phyloP scores from a whole-genome alignment of 2,113 vertebrate species.

The Psettodes erumei region DNA sequence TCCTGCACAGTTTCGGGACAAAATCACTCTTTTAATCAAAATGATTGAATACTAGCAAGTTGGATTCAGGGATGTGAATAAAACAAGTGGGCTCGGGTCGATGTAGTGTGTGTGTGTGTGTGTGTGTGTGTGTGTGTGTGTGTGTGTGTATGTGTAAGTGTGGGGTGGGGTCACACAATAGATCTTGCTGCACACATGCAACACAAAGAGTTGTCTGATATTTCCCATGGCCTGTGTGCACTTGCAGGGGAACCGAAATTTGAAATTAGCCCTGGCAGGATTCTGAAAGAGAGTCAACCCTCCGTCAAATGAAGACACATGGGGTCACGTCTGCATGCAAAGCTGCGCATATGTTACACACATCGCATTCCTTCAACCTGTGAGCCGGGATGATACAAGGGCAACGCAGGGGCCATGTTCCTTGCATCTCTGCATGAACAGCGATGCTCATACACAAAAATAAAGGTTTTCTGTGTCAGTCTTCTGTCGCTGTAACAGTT shows the following conservation, averaged over 20 bases:
- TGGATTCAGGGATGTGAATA: slow-evolving; percentile 90
- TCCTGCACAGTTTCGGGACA: slow-evolving; percentile 92
- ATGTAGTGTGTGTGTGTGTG: slow-evolving; percentile 15
- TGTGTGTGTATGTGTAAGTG: slow-evolving; percentile 11
- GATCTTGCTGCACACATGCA: slow-evolving; percentile 34
- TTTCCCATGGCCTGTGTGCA: slow-evolving; percentile 19
- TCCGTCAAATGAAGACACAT: slow-evolving; percentile 92
- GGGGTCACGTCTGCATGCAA: slow-evolving; percentile 87
- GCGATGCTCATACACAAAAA: slow-evolving; percentile 61
- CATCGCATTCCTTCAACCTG: slow-evolving; percentile 88
- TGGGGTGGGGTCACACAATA: slow-evolving; percentile 38
- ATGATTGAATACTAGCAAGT: slow-evolving; percentile 95
- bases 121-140: slow-evolving; percentile 9
- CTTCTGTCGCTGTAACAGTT: background rate
- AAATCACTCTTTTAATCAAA: slow-evolving; percentile 99
- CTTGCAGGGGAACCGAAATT: slow-evolving; percentile 34
- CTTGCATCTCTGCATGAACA: slow-evolving; percentile 78
- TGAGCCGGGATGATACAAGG: slow-evolving; percentile 87
- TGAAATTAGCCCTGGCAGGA: slow-evolving; percentile 73
- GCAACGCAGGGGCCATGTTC: slow-evolving; percentile 88
- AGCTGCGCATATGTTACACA: slow-evolving; percentile 88
- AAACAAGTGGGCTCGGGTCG: slow-evolving; percentile 56
- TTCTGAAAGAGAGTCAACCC: slow-evolving; percentile 73
- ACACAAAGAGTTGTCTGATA: slow-evolving; percentile 49
- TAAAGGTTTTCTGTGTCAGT: background rate